These are phyloP conservation scores for Holothuria scabra DNA, from an alignment of 53 echinoderm and acorn worm species.

Conservation along the genomic window DNA sequence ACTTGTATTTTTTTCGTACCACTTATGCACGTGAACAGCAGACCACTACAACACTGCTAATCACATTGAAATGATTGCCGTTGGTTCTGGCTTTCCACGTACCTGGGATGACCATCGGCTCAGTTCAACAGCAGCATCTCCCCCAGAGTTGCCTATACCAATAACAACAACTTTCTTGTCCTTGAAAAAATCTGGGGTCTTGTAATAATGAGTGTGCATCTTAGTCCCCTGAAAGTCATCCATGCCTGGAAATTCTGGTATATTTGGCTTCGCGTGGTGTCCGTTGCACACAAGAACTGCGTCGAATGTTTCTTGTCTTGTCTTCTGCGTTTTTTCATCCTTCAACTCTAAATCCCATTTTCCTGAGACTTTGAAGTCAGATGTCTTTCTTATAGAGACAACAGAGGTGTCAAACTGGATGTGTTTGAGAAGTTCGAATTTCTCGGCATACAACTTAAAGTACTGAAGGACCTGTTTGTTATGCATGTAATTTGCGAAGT, in stretches of 20 bases:
- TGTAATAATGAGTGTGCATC: slow-evolving; percentile 72
- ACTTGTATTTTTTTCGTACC: no score
- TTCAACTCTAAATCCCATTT: slow-evolving; percentile 47
- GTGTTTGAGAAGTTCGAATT: slow-evolving; percentile 49
- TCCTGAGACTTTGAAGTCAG: slow-evolving; percentile 50
- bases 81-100: no score
- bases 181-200: slow-evolving; percentile 53
- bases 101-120: slow-evolving; percentile 71
- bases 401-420: slow-evolving; percentile 50
- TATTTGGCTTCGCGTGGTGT: slow-evolving; percentile 59
- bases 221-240: slow-evolving; percentile 71
- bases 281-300: slow-evolving; percentile 75
- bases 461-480: slow-evolving; percentile 64
- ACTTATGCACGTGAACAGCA: no score
- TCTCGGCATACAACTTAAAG: slow-evolving; percentile 44
- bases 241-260: slow-evolving; percentile 66
- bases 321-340: slow-evolving; percentile 4
- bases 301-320: slow-evolving; percentile 56
- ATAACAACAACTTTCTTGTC: slow-evolving; percentile 73
- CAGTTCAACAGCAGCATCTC: slow-evolving; percentile 67
- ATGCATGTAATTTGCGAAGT: slow-evolving; percentile 84
- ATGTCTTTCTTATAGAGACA: slow-evolving; percentile 25
- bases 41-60: no score
- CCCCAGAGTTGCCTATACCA: slow-evolving; percentile 40
- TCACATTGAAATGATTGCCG: no score